Conservation (phyloP, 2,113 vertebrate species). For the Microtus pennsylvanicus region DNA sequence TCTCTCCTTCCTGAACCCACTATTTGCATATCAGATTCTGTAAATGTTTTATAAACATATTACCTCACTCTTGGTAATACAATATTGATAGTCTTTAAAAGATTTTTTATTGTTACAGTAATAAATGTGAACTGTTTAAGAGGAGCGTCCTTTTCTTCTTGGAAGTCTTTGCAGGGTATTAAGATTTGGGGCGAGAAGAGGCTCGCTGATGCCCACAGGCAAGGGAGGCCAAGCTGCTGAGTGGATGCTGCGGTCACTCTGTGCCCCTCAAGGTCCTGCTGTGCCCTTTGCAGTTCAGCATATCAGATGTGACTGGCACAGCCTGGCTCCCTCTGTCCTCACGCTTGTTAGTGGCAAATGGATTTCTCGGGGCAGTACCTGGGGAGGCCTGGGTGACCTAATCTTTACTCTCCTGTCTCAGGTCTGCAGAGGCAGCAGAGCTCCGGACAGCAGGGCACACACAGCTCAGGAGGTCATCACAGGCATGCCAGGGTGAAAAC, state of each 20-base stretch:
- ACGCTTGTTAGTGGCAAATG: too few species aligned
- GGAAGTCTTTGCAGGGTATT: background rate
- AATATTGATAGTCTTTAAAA: conserved; percentile 90
- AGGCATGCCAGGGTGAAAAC: background rate
- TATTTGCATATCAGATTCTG: conserved; percentile 86
- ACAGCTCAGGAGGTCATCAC: background rate
- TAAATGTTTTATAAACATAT: conserved; percentile 91
- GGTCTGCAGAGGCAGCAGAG: background rate
- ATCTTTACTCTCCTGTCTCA: background rate
- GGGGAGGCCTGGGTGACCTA: background rate
- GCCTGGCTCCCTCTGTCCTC: fast-evolving
- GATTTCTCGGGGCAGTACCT: background rate
- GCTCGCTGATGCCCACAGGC: fast-evolving
- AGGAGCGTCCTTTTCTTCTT: background rate
- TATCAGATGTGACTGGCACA: fast-evolving
- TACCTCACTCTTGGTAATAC: conserved; percentile 91
- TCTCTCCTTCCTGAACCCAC: conserved; percentile 66
- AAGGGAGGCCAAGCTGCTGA: background rate
- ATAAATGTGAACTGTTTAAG: conserved; percentile 91
- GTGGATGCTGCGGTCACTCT: background rate
- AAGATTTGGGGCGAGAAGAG: fast-evolving
- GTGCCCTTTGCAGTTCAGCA: fast-evolving
- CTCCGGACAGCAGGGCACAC: too few species aligned
- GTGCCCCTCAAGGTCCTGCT: fast-evolving
- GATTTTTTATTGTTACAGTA: conserved; percentile 89